Conservation (phyloP, 35 echinoderm and acorn worm species). For the Ophioderma brevispina region DNA sequence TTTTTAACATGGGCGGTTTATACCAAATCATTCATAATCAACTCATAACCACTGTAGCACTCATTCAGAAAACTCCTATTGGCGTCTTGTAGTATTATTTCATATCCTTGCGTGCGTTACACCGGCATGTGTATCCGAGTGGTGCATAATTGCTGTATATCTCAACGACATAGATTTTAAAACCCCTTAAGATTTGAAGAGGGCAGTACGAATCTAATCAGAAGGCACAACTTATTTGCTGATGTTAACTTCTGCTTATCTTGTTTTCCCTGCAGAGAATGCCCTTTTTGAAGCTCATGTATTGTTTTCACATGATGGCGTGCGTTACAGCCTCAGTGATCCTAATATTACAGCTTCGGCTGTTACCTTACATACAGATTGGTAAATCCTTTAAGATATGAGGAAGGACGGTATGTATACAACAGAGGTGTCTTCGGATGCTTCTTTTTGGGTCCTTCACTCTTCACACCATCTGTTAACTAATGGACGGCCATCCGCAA, state of each 20-base stretch:
- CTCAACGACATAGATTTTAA: neutral
- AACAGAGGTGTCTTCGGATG: neutral
- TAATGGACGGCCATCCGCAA: too few relatives aligned
- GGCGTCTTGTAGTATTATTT: neutral
- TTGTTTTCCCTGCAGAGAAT: neutral
- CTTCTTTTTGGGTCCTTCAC: neutral
- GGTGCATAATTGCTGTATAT: neutral
- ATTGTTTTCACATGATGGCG: neutral
- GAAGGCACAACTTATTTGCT: neutral
- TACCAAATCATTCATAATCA: too few relatives aligned
- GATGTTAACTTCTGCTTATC: neutral
- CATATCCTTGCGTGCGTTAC: neutral
- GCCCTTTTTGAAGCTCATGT: neutral
- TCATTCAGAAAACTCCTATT: neutral
- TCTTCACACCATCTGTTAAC: neutral
- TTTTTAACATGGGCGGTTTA: too few relatives aligned
- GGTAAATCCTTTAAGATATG: slow-evolving; percentile 2
- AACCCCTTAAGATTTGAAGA: neutral
- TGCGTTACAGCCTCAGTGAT: neutral
- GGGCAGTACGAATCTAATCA: neutral
- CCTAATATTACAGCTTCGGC: neutral
- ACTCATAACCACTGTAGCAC: too few relatives aligned
- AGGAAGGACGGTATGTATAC: slow-evolving; percentile 3
- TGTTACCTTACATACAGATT: neutral
- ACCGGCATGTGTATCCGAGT: neutral